Percentiles rank a stretch among this genome's conserved stretches.
Conservation (phyloP, 2,113 vertebrate species). For the Charina bottae region DNA sequence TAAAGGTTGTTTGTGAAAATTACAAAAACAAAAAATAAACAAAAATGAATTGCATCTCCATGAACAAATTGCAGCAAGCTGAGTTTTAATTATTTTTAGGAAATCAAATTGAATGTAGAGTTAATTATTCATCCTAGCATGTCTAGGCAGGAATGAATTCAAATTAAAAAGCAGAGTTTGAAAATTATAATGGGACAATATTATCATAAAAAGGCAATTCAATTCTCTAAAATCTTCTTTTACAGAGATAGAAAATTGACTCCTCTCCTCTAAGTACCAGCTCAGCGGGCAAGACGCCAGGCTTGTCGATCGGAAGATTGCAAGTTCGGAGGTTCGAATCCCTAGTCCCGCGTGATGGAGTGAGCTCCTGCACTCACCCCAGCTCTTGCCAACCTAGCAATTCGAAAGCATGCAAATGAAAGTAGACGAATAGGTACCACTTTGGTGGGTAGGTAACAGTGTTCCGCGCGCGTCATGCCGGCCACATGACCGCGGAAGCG, state of each 20-base stretch:
- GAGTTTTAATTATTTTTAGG: constrained; percentile 28
- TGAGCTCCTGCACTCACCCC: no score
- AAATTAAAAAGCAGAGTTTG: constrained; percentile 11
- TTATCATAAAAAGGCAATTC: constrained; percentile 9
- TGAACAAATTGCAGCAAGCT: constrained; percentile 4
- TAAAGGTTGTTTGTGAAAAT: background rate
- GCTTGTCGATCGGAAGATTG: no score
- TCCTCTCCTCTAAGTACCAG: background rate
- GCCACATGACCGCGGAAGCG: no score
- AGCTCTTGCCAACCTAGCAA: no score
- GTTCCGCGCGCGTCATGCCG: no score
- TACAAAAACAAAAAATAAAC: background rate
- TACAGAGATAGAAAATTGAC: background rate
- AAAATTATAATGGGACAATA: constrained; percentile 19
- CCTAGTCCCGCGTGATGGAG: no score
- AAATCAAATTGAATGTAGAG: constrained; percentile 16
- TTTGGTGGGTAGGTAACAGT: no score
- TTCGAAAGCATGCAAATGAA: no score
- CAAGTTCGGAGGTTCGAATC: no score
- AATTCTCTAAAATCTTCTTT: background rate
- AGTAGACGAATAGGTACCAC: no score
- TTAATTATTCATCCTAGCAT: constrained; percentile 28
- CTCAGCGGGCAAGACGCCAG: no score
- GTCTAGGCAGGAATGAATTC: constrained; percentile 15
- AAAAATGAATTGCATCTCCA: constrained; percentile 17